Evolutionary conservation across 2,113 vertebrate species (phyloP).

Genomic region (Furnarius figulus): DNA sequence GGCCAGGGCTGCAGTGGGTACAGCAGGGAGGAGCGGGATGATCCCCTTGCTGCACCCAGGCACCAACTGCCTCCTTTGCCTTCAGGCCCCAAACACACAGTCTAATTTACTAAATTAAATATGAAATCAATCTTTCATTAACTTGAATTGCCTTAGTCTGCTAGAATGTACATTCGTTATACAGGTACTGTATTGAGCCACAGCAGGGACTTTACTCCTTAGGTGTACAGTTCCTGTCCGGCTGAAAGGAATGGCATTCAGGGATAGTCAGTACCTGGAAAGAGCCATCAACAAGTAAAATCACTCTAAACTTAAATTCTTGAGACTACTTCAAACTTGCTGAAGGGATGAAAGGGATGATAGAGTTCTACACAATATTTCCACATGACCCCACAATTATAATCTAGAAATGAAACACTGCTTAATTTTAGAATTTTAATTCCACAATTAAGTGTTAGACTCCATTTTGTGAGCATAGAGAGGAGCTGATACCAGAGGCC

Average conservation of each 20-base stretch:
- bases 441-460: neutral
- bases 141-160: neutral
- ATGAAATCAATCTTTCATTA: neutral
- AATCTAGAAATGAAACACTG: neutral
- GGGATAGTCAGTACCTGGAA: neutral
- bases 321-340: neutral
- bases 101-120: neutral
- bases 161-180: neutral
- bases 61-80: neutral
- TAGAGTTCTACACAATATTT: neutral
- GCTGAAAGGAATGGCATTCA: neutral
- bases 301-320: neutral
- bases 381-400: neutral
- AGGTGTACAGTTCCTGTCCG: neutral
- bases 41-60: neutral
- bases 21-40: fast-evolving
- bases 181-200: neutral
- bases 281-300: neutral
- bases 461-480: neutral
- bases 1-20: fast-evolving
- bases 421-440: neutral
- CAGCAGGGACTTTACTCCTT: neutral
- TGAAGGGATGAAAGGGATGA: neutral
- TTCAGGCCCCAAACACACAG: neutral
- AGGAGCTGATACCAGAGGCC: neutral